A percentile compares a stretch with the other conserved stretches of the same genome.
Conservation (phyloP, 2,888 invertebrate genomes). For the Polymixis lichenea region DNA sequence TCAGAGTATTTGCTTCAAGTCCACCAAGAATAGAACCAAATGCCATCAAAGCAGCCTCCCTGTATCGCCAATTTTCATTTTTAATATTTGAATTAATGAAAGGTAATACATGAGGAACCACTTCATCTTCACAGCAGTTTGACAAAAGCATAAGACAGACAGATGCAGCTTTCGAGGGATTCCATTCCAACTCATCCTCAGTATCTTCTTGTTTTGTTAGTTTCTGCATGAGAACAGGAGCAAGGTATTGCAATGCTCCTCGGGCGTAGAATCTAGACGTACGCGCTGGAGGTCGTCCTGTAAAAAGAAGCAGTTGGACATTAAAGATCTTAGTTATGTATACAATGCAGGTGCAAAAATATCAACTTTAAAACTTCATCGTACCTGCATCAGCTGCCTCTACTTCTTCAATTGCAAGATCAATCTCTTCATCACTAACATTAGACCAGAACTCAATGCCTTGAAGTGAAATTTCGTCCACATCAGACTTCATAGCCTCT, state of each 20-base stretch:
- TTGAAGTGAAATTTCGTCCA: conserved; percentile 98
- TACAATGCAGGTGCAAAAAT: background rate
- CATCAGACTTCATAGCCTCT: conserved; percentile 99
- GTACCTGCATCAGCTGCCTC: conserved; percentile 96
- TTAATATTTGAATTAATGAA: conserved; percentile 99
- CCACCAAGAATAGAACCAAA: conserved; percentile 99
- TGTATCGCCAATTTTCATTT: conserved; percentile 96
- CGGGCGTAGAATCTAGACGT: conserved; percentile 99
- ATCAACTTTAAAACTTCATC: background rate
- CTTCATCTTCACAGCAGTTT: conserved; percentile 99
- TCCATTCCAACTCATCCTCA: conserved; percentile 99
- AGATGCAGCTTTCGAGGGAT: conserved; percentile 99
- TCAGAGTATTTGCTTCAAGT: conserved; percentile 95
- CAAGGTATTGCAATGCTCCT: conserved; percentile 98
- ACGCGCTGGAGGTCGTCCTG: conserved; percentile 97
- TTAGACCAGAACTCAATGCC: conserved; percentile 99
- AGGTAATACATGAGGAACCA: conserved; percentile 98
- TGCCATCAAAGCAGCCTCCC: conserved; percentile 99
- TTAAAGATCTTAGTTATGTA: background rate
- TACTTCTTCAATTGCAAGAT: conserved; percentile 97
- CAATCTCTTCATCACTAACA: conserved; percentile 99
- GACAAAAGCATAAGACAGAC: conserved; percentile 99
- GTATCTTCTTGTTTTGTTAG: conserved; percentile 99
- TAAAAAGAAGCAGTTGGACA: conserved; percentile 36
- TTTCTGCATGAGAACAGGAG: conserved; percentile 98